A percentile compares a stretch with the other conserved stretches of the same genome.
Conservation (phyloP, 2,888 invertebrate genomes). For the Nasonia oneida region DNA sequence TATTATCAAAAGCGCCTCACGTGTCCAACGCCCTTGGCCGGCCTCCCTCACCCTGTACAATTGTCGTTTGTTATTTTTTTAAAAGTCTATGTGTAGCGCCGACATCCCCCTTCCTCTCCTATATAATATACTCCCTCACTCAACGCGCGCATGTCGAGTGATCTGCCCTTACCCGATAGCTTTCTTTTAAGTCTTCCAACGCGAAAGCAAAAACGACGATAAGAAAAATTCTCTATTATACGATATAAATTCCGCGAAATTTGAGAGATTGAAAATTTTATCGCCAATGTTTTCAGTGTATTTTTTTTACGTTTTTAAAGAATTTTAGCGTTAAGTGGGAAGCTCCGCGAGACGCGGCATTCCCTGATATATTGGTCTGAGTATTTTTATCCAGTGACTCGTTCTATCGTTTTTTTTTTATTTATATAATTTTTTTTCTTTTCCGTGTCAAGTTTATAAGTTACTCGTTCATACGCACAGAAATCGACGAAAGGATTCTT, state of each 20-base stretch:
- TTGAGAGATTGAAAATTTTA: slow-evolving; percentile 33
- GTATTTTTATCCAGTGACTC: slow-evolving; percentile 40
- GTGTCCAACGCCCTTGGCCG: slow-evolving; percentile 69
- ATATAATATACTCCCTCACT: not conserved
- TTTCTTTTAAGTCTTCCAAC: slow-evolving; percentile 60
- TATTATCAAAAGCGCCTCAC: slow-evolving; percentile 66
- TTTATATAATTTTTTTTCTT: not conserved
- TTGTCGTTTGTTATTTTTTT: slow-evolving; percentile 79
- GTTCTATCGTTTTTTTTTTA: not conserved
- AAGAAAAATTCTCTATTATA: slow-evolving; percentile 18
- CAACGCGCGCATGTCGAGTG: slow-evolving; percentile 18
- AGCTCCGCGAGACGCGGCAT: slow-evolving; percentile 22
- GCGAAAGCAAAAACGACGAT: not conserved
- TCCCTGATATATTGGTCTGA: slow-evolving; percentile 26
- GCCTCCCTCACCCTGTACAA: slow-evolving; percentile 71
- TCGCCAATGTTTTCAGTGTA: slow-evolving; percentile 15
- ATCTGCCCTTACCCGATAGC: not conserved
- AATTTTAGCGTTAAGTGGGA: slow-evolving; percentile 50
- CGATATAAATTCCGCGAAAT: slow-evolving; percentile 17
- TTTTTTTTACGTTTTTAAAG: slow-evolving; percentile 39
- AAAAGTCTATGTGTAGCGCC: slow-evolving; percentile 76
- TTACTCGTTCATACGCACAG: slow-evolving; percentile 29
- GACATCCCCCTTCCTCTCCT: not conserved
- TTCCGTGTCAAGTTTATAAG: not conserved
- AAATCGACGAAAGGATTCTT: slow-evolving; percentile 16